A percentile compares a stretch with the other conserved stretches of the same genome.
Conservation (phyloP, 2,797 vertebrate species). For the Halcyon leucocephala region DNA sequence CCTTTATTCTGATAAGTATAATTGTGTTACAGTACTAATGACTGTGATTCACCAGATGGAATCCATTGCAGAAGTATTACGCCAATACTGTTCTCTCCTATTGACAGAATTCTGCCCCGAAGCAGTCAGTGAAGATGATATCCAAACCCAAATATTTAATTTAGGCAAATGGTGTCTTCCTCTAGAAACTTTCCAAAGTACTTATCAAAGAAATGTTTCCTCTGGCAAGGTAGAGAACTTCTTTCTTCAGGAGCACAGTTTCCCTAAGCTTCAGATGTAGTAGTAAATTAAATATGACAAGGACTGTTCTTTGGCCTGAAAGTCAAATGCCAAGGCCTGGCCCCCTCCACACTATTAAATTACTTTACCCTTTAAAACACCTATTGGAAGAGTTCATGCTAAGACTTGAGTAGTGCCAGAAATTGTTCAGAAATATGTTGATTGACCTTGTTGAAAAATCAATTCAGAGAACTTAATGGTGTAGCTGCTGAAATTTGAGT, state of each 20-base stretch:
- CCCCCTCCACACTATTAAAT: not conserved
- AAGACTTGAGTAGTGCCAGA: not conserved
- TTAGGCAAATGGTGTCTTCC: not conserved
- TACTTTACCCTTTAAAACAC: not conserved
- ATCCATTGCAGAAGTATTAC: not conserved
- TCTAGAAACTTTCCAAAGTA: not conserved
- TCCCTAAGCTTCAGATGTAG: not conserved
- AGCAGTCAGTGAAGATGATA: not conserved
- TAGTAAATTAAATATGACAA: not conserved
- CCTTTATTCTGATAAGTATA: not conserved
- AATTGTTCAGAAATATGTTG: not conserved
- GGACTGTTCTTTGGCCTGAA: not conserved
- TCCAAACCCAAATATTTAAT: not conserved
- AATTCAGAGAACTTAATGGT: not conserved
- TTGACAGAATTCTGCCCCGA: not conserved
- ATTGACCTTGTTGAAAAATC: not conserved
- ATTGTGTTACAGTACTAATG: not conserved
- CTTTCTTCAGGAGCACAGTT: not conserved
- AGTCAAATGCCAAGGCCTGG: not conserved
- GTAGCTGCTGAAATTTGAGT: not conserved
- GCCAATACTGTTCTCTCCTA: not conserved
- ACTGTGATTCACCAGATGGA: not conserved
- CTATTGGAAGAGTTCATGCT: not conserved
- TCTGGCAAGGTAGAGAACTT: not conserved
- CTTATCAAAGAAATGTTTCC: not conserved